A percentile compares a stretch with the other conserved stretches of the same genome.
Evolutionary conservation across 2,797 vertebrate genomes (phyloP).

Genomic region (Xenentodon cancila): DNA sequence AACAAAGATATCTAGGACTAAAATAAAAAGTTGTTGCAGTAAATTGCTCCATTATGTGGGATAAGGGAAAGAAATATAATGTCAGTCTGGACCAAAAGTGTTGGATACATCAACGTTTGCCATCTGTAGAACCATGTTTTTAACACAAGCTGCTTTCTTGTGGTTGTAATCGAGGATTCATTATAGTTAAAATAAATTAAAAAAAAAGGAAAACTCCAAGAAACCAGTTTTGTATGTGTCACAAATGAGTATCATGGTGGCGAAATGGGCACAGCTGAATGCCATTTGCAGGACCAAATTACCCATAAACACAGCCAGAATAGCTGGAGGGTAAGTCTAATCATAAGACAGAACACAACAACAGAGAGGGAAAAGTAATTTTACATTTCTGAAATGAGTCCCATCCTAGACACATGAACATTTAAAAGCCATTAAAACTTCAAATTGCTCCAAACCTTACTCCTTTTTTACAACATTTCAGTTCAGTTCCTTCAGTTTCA

Average conservation of each 20-base stretch:
- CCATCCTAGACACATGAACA: not conserved
- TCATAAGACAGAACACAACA: not conserved
- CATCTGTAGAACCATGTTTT: not conserved
- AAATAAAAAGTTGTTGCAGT: no score
- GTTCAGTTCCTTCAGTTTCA: not conserved
- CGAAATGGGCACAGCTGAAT: slow-evolving; percentile 31
- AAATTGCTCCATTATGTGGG: no score
- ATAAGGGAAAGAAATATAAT: no score
- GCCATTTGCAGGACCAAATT: slow-evolving; percentile 33
- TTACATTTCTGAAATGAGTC: slow-evolving; percentile 19
- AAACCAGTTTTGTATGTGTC: slow-evolving; percentile 30
- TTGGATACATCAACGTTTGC: not conserved
- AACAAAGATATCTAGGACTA: no score
- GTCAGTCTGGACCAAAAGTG: not conserved
- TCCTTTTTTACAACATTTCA: not conserved
- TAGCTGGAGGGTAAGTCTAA: slow-evolving; percentile 15
- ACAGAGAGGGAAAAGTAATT: slow-evolving; percentile 9
- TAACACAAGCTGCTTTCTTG: not conserved
- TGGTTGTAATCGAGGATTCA: slow-evolving; percentile 13
- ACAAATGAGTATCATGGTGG: slow-evolving; percentile 15
- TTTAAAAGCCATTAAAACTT: slow-evolving; percentile 2
- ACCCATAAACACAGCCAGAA: slow-evolving; percentile 34
- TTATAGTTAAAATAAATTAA: not conserved
- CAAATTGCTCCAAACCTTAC: not conserved
- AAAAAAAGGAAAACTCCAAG: slow-evolving; percentile 2